Conservation (phyloP, 2,888 invertebrate species). For the Campopleginae sp. region DNA sequence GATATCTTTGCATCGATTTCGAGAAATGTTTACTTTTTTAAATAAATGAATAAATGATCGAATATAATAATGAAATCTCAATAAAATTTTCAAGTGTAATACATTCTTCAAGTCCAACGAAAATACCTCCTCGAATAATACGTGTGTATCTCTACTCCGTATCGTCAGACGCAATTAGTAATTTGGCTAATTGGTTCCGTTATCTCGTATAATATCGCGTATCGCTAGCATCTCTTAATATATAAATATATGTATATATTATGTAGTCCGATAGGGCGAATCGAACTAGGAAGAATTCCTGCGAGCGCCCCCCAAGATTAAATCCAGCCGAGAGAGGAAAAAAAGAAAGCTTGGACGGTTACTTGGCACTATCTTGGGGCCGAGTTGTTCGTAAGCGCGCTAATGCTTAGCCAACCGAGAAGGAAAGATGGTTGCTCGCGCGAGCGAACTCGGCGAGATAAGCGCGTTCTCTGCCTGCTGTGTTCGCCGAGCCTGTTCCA, state of each 20-base stretch:
- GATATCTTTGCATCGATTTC: background rate
- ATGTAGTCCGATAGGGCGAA: constrained; percentile 14
- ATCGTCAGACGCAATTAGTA: constrained; percentile 32
- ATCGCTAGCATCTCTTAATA: constrained; percentile 1
- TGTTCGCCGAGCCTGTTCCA: constrained; percentile 42
- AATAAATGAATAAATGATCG: background rate
- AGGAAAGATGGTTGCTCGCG: constrained; percentile 47
- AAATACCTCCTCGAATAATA: background rate
- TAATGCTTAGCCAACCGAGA: constrained; percentile 58
- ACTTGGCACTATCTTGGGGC: constrained; percentile 20
- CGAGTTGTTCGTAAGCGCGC: constrained; percentile 40
- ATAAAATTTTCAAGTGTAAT: background rate
- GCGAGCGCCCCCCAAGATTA: constrained; percentile 43
- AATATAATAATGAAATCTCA: background rate
- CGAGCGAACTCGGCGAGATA: constrained; percentile 50
- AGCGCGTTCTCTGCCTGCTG: constrained; percentile 57
- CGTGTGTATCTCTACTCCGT: background rate
- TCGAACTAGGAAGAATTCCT: constrained; percentile 59
- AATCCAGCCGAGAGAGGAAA: constrained; percentile 31
- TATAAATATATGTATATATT: constrained; percentile 6
- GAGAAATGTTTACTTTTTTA: background rate
- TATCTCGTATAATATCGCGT: constrained; percentile 29
- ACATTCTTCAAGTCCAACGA: background rate
- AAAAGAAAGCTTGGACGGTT: constrained; percentile 37
- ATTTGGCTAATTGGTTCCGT: constrained; percentile 33